Percentiles rank a stretch among this genome's conserved stretches.
phyloP scores from a whole-genome alignment of 2,113 vertebrate species.

The Hipposideros armiger region DNA sequence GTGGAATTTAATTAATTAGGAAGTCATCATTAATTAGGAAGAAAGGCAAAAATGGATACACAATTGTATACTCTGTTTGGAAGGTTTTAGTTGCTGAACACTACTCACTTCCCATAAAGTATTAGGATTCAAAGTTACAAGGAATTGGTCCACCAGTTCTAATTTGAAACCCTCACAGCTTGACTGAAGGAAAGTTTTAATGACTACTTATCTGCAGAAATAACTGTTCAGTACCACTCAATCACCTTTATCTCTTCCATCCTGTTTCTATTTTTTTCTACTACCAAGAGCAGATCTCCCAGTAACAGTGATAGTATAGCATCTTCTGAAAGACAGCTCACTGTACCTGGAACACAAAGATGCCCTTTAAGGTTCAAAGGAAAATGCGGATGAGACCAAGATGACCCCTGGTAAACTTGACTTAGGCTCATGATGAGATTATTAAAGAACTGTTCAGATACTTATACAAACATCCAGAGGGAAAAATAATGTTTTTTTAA shows the following conservation, averaged over 20 bases:
- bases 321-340: neutral
- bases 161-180: neutral
- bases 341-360: neutral
- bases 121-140: neutral
- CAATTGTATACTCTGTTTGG: neutral
- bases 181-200: constrained; percentile 49
- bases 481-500: neutral
- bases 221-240: neutral
- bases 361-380: constrained; percentile 7
- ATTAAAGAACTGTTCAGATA: neutral
- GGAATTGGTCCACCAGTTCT: neutral
- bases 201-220: constrained; percentile 46
- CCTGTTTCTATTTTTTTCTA: constrained; percentile 29
- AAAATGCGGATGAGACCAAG: neutral
- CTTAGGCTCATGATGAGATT: neutral
- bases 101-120: neutral
- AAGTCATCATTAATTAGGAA: constrained; percentile 29
- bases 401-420: constrained; percentile 15
- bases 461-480: neutral
- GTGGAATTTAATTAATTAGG: neutral
- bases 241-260: constrained; percentile 14
- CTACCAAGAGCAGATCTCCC: constrained; percentile 38
- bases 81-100: neutral
- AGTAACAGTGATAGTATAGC: neutral
- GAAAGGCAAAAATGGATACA: neutral